A percentile compares a stretch with the other conserved stretches of the same genome.
Evolutionary conservation across 2,888 invertebrate genomes (phyloP).

Genomic region (Strigamia crassipes): DNA sequence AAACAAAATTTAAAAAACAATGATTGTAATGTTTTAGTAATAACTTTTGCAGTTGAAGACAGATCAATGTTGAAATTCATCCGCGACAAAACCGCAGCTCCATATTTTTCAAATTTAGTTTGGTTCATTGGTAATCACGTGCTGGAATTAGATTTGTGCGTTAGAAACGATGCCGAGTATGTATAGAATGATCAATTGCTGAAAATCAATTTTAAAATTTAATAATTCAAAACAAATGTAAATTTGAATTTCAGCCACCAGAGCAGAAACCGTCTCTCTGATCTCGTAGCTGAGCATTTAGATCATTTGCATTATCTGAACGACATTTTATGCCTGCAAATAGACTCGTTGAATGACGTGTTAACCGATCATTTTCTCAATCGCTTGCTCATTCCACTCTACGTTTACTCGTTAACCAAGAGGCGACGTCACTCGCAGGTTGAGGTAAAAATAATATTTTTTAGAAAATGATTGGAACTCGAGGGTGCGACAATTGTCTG

Average conservation of each 20-base stretch:
- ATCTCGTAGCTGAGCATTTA: slow-evolving; percentile 93
- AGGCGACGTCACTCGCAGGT: slow-evolving; percentile 53
- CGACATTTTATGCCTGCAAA: slow-evolving; percentile 90
- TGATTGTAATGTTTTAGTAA: neutral
- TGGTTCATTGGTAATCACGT: slow-evolving; percentile 99
- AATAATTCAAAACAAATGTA: neutral
- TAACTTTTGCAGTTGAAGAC: slow-evolving; percentile 75
- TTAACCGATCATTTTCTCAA: slow-evolving; percentile 91
- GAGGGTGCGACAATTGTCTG: too few relatives aligned
- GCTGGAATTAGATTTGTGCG: slow-evolving; percentile 90
- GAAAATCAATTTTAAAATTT: neutral
- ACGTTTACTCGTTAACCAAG: slow-evolving; percentile 80
- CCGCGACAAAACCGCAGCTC: slow-evolving; percentile 92
- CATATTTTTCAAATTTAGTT: slow-evolving; percentile 97
- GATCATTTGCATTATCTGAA: slow-evolving; percentile 97
- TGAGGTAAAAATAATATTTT: too few relatives aligned
- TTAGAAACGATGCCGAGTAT: slow-evolving; percentile 94
- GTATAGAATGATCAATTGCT: slow-evolving; percentile 55
- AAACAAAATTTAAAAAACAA: neutral
- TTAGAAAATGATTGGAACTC: too few relatives aligned
- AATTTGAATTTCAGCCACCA: slow-evolving; percentile 72
- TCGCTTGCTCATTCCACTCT: slow-evolving; percentile 88
- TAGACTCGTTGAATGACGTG: slow-evolving; percentile 89
- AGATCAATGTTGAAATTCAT: slow-evolving; percentile 94
- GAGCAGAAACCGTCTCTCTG: slow-evolving; percentile 85